Evolutionary conservation across 2,113 vertebrate genomes (phyloP).

Genomic region (Ictalurus furcatus): DNA sequence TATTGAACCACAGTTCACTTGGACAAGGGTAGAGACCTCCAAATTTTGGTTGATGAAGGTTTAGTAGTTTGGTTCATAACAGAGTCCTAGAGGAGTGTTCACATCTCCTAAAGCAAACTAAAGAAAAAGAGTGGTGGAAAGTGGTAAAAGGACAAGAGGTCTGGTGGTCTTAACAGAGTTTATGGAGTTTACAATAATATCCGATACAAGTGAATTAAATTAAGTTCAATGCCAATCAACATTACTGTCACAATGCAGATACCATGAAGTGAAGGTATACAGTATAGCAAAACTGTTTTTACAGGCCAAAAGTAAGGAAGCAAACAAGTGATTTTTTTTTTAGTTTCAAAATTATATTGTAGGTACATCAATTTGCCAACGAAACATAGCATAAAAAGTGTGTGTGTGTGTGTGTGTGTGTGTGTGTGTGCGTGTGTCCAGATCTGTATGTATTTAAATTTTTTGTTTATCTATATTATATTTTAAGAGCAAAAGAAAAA

Average conservation of each 20-base stretch:
- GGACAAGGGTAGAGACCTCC: neutral
- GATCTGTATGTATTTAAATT: too few relatives aligned
- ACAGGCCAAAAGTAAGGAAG: neutral
- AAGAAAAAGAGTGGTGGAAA: neutral
- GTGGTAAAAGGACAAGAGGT: neutral
- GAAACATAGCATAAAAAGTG: too few relatives aligned
- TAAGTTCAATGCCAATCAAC: neutral
- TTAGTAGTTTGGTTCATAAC: neutral
- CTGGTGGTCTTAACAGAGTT: neutral
- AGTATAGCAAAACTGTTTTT: neutral
- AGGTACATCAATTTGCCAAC: too few relatives aligned
- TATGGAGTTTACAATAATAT: neutral
- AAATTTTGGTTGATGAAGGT: neutral
- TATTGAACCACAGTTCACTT: neutral
- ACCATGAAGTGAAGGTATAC: neutral
- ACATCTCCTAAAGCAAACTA: neutral
- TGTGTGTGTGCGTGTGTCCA: too few relatives aligned
- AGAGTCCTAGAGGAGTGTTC: neutral
- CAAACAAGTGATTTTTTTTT: too few relatives aligned
- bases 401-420: too few relatives aligned
- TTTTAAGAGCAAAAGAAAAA: too few relatives aligned
- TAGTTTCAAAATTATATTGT: too few relatives aligned
- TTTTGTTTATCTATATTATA: too few relatives aligned
- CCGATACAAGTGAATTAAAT: neutral
- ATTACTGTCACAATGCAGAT: neutral